phyloP scores from a whole-genome alignment of 2,113 vertebrate species.

The Python bivittatus region DNA sequence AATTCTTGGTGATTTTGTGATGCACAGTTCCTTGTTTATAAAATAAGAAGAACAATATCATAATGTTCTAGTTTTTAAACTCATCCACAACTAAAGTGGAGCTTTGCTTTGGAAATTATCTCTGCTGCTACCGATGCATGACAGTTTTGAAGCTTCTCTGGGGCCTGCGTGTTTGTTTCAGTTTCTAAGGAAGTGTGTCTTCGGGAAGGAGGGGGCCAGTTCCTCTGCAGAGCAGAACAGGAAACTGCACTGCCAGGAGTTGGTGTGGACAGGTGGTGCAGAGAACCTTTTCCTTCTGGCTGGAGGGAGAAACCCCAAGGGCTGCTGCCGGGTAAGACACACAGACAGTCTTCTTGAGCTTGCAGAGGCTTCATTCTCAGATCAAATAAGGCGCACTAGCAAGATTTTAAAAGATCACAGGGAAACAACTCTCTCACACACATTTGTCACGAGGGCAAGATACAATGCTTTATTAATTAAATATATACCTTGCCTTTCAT shows the following conservation, averaged over 20 bases:
- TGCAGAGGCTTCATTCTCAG: neutral
- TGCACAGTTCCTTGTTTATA: neutral
- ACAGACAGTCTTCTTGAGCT: neutral
- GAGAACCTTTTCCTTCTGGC: neutral
- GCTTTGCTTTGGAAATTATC: neutral
- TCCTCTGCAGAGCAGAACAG: neutral
- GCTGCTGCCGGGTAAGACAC: constrained; percentile 2
- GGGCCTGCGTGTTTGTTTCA: neutral
- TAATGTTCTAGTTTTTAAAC: neutral
- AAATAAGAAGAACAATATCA: neutral
- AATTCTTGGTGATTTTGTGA: neutral
- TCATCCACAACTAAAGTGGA: neutral
- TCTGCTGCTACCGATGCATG: neutral
- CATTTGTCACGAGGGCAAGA: neutral
- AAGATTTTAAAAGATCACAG: neutral
- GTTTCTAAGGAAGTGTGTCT: neutral
- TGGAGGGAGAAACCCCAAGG: neutral
- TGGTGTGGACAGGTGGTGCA: neutral
- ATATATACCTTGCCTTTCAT: neutral
- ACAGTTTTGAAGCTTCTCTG: neutral
- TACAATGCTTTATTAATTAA: neutral
- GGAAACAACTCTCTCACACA: neutral
- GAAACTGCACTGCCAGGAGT: neutral
- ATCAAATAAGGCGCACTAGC: neutral
- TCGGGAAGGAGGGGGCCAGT: neutral